Base-by-base conservation (phyloP, 30 jellyfish, hydroid and myxozoan species). In the Cassiopea xamachana region DNA sequence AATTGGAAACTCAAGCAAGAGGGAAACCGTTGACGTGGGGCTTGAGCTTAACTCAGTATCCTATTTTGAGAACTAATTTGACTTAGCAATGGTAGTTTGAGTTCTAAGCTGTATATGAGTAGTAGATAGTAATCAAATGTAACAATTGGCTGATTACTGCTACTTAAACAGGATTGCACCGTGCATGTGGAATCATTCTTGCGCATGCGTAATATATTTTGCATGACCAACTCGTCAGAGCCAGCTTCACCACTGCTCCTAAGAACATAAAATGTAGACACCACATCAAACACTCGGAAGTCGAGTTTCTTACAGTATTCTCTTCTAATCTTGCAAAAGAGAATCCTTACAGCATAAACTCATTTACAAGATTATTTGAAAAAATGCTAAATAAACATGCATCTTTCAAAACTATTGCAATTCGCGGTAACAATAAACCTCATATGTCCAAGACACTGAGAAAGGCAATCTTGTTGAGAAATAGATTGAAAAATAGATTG, bases 301-400 rank as follows among this genome's bases (percentile, higher is more conserved):
- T 19, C 77, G 27, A 77, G 76, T 77, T 77, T 46, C 71, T 77
- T 43, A 46, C 48, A 0, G 27, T 15, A 77, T 48, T 77, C 16
- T 77, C 86, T 77, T 1, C 13, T 13, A 77, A 46, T 51, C 68
- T 77, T 77, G 86, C 71, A 77, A 77, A 71, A 71, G 80, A 71
- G 80, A 71, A 46, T 46, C 80, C 49, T 17, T 27, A 46, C 80
- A 71, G 80, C 46, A 71, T 71, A 71, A 10, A 75, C 58, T 79
- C 87, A 48, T 79, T 46, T 48, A 79, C 49, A 79, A 72, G 50
- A 49, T 49, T 49, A 72, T 79, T 79, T 46, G 76, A 79, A 70
- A 79, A 79, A 79, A 79, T 76, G 50, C 44, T 79, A 47, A 72
- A 79, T 79, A 79, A 74, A n/a, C 83, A 74, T 74, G 83, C 83